Conservation (phyloP, 2,797 vertebrate genomes). For the Peromyscus melanophrys region DNA sequence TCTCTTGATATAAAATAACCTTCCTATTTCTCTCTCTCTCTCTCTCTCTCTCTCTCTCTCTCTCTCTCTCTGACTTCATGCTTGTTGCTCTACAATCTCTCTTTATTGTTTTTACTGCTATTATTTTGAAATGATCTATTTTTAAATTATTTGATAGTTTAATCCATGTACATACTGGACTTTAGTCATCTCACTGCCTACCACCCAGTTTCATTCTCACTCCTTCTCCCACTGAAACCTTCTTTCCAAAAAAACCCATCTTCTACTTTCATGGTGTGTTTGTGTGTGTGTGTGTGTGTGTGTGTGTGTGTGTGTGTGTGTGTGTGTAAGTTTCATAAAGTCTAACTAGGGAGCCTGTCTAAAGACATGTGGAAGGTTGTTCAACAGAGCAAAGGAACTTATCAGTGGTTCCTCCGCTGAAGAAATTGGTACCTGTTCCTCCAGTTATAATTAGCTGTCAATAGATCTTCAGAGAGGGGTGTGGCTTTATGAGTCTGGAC, state of each 20-base stretch:
- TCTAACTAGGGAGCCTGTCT: neutral
- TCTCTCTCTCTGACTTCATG: neutral
- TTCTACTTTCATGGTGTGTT: neutral
- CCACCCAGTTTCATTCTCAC: neutral
- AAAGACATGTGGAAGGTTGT: neutral
- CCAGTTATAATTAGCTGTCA: neutral
- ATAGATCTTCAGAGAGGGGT: neutral
- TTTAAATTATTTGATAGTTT: neutral
- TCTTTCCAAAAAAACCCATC: neutral
- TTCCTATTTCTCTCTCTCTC: neutral
- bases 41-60: neutral
- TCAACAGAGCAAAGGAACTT: neutral
- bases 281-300: no score
- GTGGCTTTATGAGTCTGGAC: no score
- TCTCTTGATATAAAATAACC: neutral
- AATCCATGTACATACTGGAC: no score
- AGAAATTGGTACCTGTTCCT: neutral
- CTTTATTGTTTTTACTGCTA: neutral
- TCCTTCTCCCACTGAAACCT: neutral
- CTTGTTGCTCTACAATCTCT: neutral
- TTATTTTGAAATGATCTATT: neutral
- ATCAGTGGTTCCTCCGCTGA: neutral
- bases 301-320: rapidly evolving
- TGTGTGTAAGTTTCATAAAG: neutral
- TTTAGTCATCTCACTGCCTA: neutral